Evolutionary conservation across 2,113 vertebrate species (phyloP), one percentile per base, ranked within the genome.

Genomic region (Leuciscus idus): DNA sequence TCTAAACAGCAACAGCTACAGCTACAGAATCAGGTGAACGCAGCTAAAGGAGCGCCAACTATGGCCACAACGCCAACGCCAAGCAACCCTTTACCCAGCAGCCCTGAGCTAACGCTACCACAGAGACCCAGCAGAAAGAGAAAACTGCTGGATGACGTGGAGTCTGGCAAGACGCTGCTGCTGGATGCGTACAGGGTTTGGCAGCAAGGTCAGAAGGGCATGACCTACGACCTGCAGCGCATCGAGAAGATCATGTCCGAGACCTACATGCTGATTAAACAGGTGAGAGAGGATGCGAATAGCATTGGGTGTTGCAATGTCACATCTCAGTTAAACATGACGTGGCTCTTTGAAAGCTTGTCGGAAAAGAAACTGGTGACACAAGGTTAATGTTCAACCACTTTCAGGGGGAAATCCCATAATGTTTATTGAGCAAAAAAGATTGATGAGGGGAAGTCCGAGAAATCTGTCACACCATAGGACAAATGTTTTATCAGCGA

Each of bases 171-270:
- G 92, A 97, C 96, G 0, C 95, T 99, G 6, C 94, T 99, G 30
- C 93, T 99, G 2, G 98, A 99, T 1, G 98, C 98, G 2, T 99
- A 99, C 87, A 94, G 97, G 0, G 97, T 99, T 13, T 99, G 98
- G 98, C 98, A 99, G 92, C 98, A 99, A 84, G 98, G 98, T 43
- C 98, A 99, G 92, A 99, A 99, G 87, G 96, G 97, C 9, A 94
- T 98, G 95, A 96, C 97, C 85, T 98, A 98, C 0, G 98, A 99
- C 91, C 93, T 99, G 81, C 94, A 94, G 7, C 96, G 96, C 90
- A 97, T 99, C 12, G 98, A 99, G 92, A 97, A 96, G 94, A 98
- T 99, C 94, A 99, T 99, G 97, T 97, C 98, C 0, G 97, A 99
- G 94, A 98, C 98, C 0, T 99, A 99, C 91, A 99, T 99, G 98